Percentiles rank a stretch among this genome's conserved stretches.
Evolutionary conservation across 1,140 invertebrate genomes (phyloP).

Genomic region (Drosophila arawakana): DNA sequence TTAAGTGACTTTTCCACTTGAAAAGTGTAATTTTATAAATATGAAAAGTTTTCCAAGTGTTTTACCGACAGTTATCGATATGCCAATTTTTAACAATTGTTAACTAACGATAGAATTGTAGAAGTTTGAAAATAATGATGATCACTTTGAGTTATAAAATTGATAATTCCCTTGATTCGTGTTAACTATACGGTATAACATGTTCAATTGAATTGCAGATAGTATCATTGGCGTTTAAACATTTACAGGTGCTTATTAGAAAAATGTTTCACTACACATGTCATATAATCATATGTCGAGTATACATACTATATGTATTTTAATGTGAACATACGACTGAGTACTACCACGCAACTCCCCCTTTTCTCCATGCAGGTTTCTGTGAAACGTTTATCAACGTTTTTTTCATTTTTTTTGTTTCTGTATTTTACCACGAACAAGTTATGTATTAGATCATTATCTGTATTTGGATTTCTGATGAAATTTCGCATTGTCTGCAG

Average conservation of each 20-base stretch:
- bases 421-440: slow-evolving; percentile 60
- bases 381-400: slow-evolving; percentile 64
- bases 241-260: slow-evolving; percentile 17
- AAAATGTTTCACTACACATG: background rate
- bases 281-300: too few species aligned
- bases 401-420: slow-evolving; percentile 63
- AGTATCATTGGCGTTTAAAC: slow-evolving; percentile 1
- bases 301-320: slow-evolving; percentile 3
- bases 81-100: too few species aligned
- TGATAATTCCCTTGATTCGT: background rate
- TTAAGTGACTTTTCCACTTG: slow-evolving; percentile 7
- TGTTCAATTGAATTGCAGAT: slow-evolving; percentile 19
- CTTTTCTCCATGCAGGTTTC: slow-evolving; percentile 8
- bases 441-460: slow-evolving; percentile 83
- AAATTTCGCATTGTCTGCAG: slow-evolving; percentile 81
- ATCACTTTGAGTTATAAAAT: background rate
- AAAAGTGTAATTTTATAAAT: background rate
- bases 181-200: background rate
- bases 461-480: slow-evolving; percentile 82
- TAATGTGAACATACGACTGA: slow-evolving; percentile 1
- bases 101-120: too few species aligned
- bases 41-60: background rate
- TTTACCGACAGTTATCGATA: too few species aligned
- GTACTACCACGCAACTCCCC: slow-evolving; percentile 7
- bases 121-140: too few species aligned